A percentile compares a stretch with the other conserved stretches of the same genome.
Evolutionary conservation across 2,113 vertebrate genomes (phyloP).

Genomic region (Lagopus leucura): DNA sequence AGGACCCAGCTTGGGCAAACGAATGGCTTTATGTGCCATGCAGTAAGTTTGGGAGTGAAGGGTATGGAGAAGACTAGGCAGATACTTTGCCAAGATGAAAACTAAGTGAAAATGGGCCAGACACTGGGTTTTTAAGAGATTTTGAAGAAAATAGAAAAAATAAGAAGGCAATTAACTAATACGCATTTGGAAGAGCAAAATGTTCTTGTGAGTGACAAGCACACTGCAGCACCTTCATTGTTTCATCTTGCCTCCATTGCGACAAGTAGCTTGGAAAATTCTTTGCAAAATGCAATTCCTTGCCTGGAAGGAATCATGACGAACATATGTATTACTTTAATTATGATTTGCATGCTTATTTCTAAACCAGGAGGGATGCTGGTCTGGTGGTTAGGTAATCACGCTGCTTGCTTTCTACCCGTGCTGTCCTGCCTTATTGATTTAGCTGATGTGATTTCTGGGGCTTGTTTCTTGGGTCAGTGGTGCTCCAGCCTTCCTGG

Average conservation of each 20-base stretch:
- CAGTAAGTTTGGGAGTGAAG: neutral
- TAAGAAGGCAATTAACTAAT: neutral
- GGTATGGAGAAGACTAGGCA: neutral
- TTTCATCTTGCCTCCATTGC: rapidly evolving
- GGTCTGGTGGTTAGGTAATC: neutral
- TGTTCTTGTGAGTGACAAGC: neutral
- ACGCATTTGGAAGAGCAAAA: neutral
- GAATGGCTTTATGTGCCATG: neutral
- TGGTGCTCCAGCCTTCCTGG: neutral
- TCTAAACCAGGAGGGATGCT: neutral
- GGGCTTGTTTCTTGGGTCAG: neutral
- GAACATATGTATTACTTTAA: neutral
- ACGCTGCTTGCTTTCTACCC: neutral
- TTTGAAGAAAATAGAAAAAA: conserved; percentile 18
- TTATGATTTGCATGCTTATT: neutral
- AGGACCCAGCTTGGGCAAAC: neutral
- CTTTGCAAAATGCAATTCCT: neutral
- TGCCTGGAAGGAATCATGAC: neutral
- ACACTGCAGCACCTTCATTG: neutral
- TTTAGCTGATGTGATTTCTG: neutral
- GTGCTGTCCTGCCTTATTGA: neutral
- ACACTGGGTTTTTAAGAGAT: neutral
- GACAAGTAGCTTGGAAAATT: neutral
- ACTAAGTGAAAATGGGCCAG: neutral
- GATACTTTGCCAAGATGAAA: neutral